These are phyloP conservation scores for Philhelius pedissequus DNA, from an alignment of 2,888 invertebrate genomes.

Conservation along the genomic window DNA sequence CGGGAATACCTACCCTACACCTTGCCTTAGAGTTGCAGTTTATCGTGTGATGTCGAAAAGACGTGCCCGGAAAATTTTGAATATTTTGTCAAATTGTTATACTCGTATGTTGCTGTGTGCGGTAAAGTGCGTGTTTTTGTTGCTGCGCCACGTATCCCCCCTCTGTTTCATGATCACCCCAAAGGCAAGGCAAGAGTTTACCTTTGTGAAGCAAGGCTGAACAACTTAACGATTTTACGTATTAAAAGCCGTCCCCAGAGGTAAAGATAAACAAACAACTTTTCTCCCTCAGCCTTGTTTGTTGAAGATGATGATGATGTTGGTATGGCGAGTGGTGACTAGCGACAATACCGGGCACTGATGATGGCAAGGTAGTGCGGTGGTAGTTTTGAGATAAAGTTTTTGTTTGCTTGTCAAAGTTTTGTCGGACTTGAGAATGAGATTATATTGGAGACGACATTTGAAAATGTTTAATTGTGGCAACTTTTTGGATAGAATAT, in stretches of 20 bases:
- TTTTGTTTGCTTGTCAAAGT: conserved; percentile 66
- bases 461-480: conserved; percentile 67
- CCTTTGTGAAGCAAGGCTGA: conserved; percentile 66
- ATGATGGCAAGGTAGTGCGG: not conserved
- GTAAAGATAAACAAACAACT: conserved; percentile 65
- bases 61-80: conserved; percentile 57
- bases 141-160: not conserved
- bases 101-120: not conserved
- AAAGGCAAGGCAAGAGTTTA: conserved; percentile 46
- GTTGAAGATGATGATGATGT: not conserved
- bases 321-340: not conserved
- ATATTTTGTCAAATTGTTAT: conserved; percentile 61
- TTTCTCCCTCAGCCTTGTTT: conserved; percentile 23
- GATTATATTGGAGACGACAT: conserved; percentile 62
- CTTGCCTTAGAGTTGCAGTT: conserved; percentile 20
- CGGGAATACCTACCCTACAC: not conserved
- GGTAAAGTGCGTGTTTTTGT: conserved; percentile 1
- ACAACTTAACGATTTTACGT: conserved; percentile 67
- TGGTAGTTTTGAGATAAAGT: conserved; percentile 43
- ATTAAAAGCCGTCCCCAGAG: conserved; percentile 63
- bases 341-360: not conserved
- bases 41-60: conserved; percentile 57
- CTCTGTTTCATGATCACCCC: not conserved
- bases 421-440: conserved; percentile 57
- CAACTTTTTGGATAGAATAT: conserved; percentile 43